phyloP scores from a whole-genome alignment of 2,888 invertebrate genomes.

The Sarcophaga rosellei region DNA sequence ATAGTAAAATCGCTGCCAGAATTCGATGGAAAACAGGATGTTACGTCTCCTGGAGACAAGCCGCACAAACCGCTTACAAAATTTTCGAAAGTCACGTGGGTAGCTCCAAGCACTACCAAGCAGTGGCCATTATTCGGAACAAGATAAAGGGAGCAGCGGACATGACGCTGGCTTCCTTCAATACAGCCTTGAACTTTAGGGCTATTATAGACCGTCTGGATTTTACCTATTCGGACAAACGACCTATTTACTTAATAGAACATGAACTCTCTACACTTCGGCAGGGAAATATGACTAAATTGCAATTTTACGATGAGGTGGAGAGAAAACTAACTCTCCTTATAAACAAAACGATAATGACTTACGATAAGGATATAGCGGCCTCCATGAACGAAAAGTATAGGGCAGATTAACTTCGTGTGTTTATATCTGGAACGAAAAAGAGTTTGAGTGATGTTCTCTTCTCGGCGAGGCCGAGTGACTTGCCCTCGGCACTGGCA shows the following conservation, averaged over 20 bases:
- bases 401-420: conserved; percentile 58
- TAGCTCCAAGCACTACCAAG: conserved; percentile 52
- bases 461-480: conserved; percentile 52
- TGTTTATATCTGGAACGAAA: conserved; percentile 54
- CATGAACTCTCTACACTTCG: conserved; percentile 59
- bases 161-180: conserved; percentile 13
- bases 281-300: conserved; percentile 50
- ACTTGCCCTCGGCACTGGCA: conserved; percentile 44
- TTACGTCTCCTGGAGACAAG: conserved; percentile 47
- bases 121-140: background rate
- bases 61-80: conserved; percentile 51
- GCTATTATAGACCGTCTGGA: conserved; percentile 27
- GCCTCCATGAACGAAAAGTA: conserved; percentile 66
- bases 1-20: conserved; percentile 36
- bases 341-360: conserved; percentile 66
- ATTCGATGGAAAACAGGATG: conserved; percentile 24
- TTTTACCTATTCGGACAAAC: conserved; percentile 23
- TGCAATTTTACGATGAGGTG: conserved; percentile 63
- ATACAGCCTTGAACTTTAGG: conserved; percentile 22
- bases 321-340: conserved; percentile 65
- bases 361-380: conserved; percentile 51
- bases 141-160: conserved; percentile 16
- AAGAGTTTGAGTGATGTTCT: conserved; percentile 57
- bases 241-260: conserved; percentile 26
- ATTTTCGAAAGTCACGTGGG: conserved; percentile 22